phyloP scores from a whole-genome alignment of 92 coral and sea anemone genomes.

The Montipora capitata region DNA sequence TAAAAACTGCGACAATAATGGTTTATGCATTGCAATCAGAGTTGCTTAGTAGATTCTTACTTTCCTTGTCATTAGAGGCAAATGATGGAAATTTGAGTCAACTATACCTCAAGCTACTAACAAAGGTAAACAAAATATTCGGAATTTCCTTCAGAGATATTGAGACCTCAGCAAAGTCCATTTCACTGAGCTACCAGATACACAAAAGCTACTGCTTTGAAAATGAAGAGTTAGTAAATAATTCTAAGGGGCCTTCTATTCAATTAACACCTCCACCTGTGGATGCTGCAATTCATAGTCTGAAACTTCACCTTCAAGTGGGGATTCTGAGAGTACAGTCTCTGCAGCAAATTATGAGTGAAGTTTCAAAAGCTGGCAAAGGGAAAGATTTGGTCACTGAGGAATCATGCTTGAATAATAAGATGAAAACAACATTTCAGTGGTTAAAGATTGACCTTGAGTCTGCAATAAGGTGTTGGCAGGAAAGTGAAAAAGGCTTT shows the following conservation, averaged over 20 bases:
- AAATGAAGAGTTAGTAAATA: conserved; percentile 24
- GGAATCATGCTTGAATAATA: not conserved
- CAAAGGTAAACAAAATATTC: conserved; percentile 56
- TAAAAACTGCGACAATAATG: conserved; percentile 68
- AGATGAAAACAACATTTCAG: conserved; percentile 53
- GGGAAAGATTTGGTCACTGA: conserved; percentile 22
- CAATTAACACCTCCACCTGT: conserved; percentile 63
- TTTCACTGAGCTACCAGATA: conserved; percentile 76
- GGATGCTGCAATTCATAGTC: conserved; percentile 84
- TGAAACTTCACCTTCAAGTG: conserved; percentile 88
- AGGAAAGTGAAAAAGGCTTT: conserved; percentile 77
- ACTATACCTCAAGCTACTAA: conserved; percentile 25
- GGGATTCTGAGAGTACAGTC: conserved; percentile 77
- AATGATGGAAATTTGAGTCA: conserved; percentile 16
- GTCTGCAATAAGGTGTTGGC: conserved; percentile 83
- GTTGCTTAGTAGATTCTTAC: conserved; percentile 79
- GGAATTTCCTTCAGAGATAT: conserved; percentile 46
- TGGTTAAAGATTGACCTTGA: conserved; percentile 81
- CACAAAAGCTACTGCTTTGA: conserved; percentile 71
- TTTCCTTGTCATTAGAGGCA: conserved; percentile 71
- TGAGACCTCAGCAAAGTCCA: conserved; percentile 41
- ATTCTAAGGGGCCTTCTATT: conserved; percentile 2
- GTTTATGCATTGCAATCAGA: conserved; percentile 83
- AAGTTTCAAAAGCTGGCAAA: conserved; percentile 44
- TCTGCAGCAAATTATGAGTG: conserved; percentile 48